A percentile compares a stretch with the other conserved stretches of the same genome.
Evolutionary conservation across 2,888 invertebrate genomes (phyloP).

Genomic region (Prenolepis imparis): DNA sequence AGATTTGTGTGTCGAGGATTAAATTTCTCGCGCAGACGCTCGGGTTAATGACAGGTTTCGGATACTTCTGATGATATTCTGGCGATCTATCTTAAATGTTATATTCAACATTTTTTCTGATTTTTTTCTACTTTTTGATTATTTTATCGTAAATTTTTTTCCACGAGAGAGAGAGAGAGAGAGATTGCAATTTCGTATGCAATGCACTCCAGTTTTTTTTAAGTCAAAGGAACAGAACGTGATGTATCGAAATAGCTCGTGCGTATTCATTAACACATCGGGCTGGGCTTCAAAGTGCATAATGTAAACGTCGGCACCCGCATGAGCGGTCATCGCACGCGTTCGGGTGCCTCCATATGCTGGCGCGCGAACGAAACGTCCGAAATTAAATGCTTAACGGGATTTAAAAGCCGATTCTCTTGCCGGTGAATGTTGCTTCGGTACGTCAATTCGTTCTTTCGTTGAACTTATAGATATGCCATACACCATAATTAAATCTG

Average conservation of each 20-base stretch:
- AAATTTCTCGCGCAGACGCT: conserved; percentile 13
- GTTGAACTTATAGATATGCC: not conserved
- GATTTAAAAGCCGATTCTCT: conserved; percentile 81
- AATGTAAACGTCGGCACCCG: conserved; percentile 72
- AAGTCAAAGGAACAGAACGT: no score
- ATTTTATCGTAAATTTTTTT: not conserved
- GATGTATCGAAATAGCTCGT: not conserved
- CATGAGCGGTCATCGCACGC: conserved; percentile 78
- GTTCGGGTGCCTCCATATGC: conserved; percentile 70
- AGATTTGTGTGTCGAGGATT: conserved; percentile 20
- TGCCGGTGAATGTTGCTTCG: not conserved
- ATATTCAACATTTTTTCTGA: not conserved
- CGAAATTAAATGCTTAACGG: conserved; percentile 78
- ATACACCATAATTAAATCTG: not conserved
- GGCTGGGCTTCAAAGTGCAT: conserved; percentile 9
- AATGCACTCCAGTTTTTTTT: not conserved
- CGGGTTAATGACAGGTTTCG: not conserved
- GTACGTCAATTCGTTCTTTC: not conserved
- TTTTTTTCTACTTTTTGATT: not conserved
- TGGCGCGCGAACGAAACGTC: conserved; percentile 59
- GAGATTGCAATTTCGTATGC: not conserved
- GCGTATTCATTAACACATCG: conserved; percentile 11
- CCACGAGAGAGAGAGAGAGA: not conserved
- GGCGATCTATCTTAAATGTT: no score
- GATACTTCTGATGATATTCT: conserved; percentile 14